Evolutionary conservation across 2,888 invertebrate species (phyloP).

Genomic region (Rhagonycha fulva): DNA sequence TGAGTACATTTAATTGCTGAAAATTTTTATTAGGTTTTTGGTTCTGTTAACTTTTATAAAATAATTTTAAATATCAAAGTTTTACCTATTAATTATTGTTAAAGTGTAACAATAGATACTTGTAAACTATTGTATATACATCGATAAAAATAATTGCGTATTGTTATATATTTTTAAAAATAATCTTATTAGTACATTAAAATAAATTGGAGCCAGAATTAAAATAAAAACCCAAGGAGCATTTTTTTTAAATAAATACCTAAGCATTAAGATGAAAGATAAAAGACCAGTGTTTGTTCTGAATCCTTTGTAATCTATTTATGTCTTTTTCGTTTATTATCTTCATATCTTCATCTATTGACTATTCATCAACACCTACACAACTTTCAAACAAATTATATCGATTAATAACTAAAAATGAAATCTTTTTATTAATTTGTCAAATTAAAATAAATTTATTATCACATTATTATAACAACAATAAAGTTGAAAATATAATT

Average conservation of each 20-base stretch:
- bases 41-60: not conserved
- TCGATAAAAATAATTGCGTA: not conserved
- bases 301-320: slow-evolving; percentile 19
- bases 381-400: not conserved
- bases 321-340: slow-evolving; percentile 7
- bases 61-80: not conserved
- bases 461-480: not conserved
- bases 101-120: too few species aligned
- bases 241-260: not conserved
- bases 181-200: not conserved
- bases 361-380: slow-evolving; percentile 16
- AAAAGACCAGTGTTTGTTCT: slow-evolving; percentile 13
- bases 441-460: too few species aligned
- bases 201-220: not conserved
- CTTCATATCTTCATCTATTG: slow-evolving; percentile 14
- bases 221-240: slow-evolving; percentile 6
- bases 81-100: too few species aligned
- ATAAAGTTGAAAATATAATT: not conserved
- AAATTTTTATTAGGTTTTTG: too few species aligned
- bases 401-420: not conserved
- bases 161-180: not conserved
- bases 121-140: not conserved
- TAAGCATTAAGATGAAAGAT: slow-evolving; percentile 13
- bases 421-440: not conserved
- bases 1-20: too few species aligned